Evolutionary conservation across 2,797 vertebrate species (phyloP), one percentile per base, ranked within the genome.

Genomic region (Chloroceryle inda): DNA sequence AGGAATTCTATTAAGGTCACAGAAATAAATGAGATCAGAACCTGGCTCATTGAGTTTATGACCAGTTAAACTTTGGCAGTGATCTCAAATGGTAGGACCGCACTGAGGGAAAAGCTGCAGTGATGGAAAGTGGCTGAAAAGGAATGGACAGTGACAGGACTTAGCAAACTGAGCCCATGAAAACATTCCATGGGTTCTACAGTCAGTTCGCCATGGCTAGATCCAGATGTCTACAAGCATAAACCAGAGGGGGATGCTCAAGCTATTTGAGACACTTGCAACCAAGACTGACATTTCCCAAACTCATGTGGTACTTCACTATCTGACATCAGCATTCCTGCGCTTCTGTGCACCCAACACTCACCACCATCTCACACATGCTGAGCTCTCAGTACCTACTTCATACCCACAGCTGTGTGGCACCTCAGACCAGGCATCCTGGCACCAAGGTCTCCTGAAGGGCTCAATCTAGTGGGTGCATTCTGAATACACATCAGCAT

Each of bases 11-110:
- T 67, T 88, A 69, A 85, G 31, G 35, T 35, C 6, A 2, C 26
- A 42, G 22, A 82, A 93, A 56, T 82, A 85, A 90, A 93, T 42
- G 40, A 87, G 63, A 76, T 59, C 64, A 83, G 64, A 92, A 91
- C 26, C n/a, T 71, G 67, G 49, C 49, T 92, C n/a, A 4, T 10
- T 85, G 19, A 52, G 27, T 72, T 93, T 61, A 42, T 9, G 38
- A 73, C 19, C 29, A 72, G 38, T 72, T 78, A 87, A 89, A 85
- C 42, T 75, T 77, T 72, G 64, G 35, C 38, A 62, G 75, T 71
- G 58, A 64, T 42, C 37, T 91, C 47, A 79, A 31, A 56, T 13
- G 76, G 35, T 5, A 77, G 38, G 27, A 64, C 22, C 4, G 12
- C 42, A 78, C 49, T 75, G 45, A 92, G 21, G 13, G 27, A 75